Conservation (phyloP, 2,888 invertebrate species). For the Barypeithes pellucidus region DNA sequence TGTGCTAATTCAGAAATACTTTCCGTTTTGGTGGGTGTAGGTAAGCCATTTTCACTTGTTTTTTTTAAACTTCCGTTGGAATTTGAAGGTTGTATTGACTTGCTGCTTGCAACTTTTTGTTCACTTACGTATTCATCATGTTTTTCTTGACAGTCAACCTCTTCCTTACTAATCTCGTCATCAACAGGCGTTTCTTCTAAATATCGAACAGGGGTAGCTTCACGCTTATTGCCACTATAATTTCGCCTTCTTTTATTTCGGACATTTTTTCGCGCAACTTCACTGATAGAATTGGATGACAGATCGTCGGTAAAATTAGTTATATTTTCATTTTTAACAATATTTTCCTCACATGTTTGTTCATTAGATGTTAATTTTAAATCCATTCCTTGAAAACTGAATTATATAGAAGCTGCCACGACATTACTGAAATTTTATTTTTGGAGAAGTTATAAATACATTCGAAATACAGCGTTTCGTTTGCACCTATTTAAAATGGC, state of each 20-base stretch:
- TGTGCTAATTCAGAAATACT: conserved; percentile 61
- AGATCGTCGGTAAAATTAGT: conserved; percentile 12
- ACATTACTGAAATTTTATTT: conserved; percentile 38
- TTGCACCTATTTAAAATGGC: conserved; percentile 8
- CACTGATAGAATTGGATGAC: not conserved
- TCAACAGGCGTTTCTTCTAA: not conserved
- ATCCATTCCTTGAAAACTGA: conserved; percentile 44
- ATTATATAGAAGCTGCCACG: conserved; percentile 26
- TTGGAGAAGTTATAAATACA: conserved; percentile 47
- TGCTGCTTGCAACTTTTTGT: not conserved
- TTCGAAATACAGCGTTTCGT: conserved; percentile 10
- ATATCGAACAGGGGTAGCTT: conserved; percentile 11
- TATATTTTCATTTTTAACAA: conserved; percentile 13
- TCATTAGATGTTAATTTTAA: conserved; percentile 33
- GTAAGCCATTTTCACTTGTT: not conserved
- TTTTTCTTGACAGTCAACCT: not conserved
- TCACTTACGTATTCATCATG: conserved; percentile 2
- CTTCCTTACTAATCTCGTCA: not conserved
- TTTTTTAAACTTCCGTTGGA: conserved; percentile 32
- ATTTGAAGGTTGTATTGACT: conserved; percentile 25
- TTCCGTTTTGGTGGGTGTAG: conserved; percentile 45
- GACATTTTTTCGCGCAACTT: not conserved
- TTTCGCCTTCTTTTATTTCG: conserved; percentile 6
- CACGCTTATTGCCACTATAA: conserved; percentile 12
- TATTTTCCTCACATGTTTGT: conserved; percentile 24